These are phyloP conservation scores for Amia ocellicauda DNA, from an alignment of 2,113 vertebrate species.

Conservation along the genomic window DNA sequence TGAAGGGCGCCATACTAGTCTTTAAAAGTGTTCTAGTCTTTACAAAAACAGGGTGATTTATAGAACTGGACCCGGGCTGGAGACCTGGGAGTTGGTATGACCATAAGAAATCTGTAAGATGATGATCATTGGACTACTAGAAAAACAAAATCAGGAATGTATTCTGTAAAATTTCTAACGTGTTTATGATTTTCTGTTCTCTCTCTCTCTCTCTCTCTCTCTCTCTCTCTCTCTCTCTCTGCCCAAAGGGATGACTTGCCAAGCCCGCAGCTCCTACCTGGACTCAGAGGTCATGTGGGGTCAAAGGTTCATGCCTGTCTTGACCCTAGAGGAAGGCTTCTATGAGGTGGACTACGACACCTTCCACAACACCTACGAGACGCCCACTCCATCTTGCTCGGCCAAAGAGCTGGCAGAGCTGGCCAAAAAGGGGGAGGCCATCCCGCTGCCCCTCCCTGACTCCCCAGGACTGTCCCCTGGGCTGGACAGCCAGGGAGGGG, in stretches of 20 bases:
- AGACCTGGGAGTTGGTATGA: too few species aligned
- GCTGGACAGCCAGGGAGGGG: not conserved
- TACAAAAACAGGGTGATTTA: not conserved
- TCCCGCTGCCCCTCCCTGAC: constrained; percentile 32
- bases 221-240: not conserved
- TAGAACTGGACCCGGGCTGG: too few species aligned
- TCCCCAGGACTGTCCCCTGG: constrained; percentile 11
- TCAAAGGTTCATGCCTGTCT: constrained; percentile 73
- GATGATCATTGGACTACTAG: too few species aligned
- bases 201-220: not conserved
- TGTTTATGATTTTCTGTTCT: too few species aligned
- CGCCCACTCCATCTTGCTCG: constrained; percentile 72
- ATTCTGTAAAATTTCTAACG: too few species aligned
- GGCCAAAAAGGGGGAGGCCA: constrained; percentile 41
- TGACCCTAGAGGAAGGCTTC: constrained; percentile 73
- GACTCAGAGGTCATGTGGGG: constrained; percentile 79
- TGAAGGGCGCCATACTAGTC: too few species aligned
- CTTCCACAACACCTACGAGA: constrained; percentile 77
- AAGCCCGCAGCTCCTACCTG: constrained; percentile 76
- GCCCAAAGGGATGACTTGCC: constrained; percentile 74
- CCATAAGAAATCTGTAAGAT: too few species aligned
- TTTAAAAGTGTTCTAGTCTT: not conserved
- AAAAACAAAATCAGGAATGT: too few species aligned
- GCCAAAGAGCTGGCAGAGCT: constrained; percentile 66
- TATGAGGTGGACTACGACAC: constrained; percentile 80